Evolutionary conservation across 2,113 vertebrate species (phyloP), one percentile per base, ranked within the genome.

Genomic region (Melanotaenia duboulayi): DNA sequence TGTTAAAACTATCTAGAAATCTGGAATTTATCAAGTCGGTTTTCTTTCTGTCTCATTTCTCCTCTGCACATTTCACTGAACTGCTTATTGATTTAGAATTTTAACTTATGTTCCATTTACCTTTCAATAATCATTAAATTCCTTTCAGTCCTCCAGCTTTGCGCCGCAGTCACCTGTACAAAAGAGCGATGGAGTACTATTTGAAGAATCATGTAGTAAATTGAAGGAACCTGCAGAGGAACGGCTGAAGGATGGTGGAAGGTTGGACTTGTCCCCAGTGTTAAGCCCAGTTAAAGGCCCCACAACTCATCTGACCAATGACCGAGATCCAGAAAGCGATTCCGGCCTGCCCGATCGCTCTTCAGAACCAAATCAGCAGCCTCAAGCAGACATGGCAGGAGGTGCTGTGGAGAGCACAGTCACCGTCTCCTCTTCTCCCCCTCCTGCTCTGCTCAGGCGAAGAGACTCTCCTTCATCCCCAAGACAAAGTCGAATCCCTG

Each of bases 401-500:
- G 90, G 91, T 14, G 86, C 81, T 2, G 65, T 86, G 23, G 90
- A 93, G 73, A 90, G 82, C 71, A 82, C 78, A 0, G 87, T 85
- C 56, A 85, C 87, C 0, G 87, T 87, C 16, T 89, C 88, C 48
- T 85, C 87, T 39, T 89, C 89, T 5, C 82, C 89, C 0, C 87
- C 91, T 3, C 88, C 91, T 0, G 76, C 81, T 39, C 67, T 83
- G 2, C 78, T 89, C 14, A 78, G 84, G 25, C 76, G 72, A 12
- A 87, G 81, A 78, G 93, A 94, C 57, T 89, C 88, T 9, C 83
- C 87, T 11, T 84, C 37, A 2, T 91, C 94, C 50, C 94, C 94
- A 13, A 95, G 95, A 82, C 91, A 96, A 49, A 99, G 97, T 80
- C 95, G 96, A 61, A 99, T 99, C 82, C 97, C 97, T 2, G 91